These are phyloP conservation scores for Thripadectes ignobilis DNA, from an alignment of 2,797 vertebrate genomes.

Conservation along the genomic window DNA sequence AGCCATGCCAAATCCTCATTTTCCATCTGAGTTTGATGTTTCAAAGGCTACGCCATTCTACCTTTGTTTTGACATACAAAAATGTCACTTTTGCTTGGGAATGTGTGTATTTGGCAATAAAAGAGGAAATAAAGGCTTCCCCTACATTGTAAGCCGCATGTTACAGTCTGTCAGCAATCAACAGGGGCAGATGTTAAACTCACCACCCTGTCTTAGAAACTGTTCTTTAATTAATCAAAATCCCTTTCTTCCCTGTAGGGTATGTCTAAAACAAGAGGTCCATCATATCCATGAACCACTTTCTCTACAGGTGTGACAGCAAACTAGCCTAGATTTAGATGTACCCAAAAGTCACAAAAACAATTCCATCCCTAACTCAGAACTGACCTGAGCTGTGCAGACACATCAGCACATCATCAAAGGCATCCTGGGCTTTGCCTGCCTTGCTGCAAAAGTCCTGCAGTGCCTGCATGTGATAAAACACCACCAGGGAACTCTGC, in stretches of 20 bases:
- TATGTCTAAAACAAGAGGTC: background rate
- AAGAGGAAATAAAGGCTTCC: constrained; percentile 33
- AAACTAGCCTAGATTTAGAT: background rate
- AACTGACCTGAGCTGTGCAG: background rate
- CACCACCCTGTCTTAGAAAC: background rate
- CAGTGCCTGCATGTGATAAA: background rate
- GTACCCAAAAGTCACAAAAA: background rate
- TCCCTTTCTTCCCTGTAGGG: background rate
- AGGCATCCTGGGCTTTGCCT: background rate
- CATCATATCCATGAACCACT: background rate
- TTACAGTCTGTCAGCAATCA: constrained; percentile 47
- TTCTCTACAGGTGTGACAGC: background rate
- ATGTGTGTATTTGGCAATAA: background rate
- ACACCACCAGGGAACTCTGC: background rate
- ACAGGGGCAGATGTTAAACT: constrained; percentile 51
- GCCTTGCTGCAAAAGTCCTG: background rate
- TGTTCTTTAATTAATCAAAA: background rate
- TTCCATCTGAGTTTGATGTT: constrained; percentile 37
- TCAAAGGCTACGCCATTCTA: constrained; percentile 49
- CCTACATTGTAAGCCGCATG: background rate
- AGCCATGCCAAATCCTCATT: constrained; percentile 57
- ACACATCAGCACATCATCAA: background rate
- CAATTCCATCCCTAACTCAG: background rate
- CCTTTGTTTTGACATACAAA: constrained; percentile 47
- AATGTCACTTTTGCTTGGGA: constrained; percentile 26